phyloP scores from a whole-genome alignment of 1,140 invertebrate species.

The Penaeus indicus region DNA sequence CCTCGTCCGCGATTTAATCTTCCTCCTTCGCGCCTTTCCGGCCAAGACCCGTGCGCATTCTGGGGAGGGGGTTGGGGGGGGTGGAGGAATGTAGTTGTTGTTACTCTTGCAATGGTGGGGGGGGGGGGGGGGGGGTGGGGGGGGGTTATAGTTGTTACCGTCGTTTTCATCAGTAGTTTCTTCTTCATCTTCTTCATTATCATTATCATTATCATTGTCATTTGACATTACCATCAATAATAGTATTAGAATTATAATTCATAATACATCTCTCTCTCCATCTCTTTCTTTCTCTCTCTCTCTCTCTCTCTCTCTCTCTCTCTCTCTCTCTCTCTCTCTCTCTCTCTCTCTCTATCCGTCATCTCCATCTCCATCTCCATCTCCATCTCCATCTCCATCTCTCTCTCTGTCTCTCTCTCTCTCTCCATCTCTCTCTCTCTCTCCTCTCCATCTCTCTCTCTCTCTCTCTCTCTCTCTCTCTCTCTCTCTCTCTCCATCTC shows the following conservation, averaged over 20 bases:
- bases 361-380: not conserved
- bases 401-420: not conserved
- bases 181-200: no score
- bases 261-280: not conserved
- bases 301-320: conserved; percentile 21
- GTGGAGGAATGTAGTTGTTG: no score
- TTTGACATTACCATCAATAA: not conserved
- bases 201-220: no score
- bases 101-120: not conserved
- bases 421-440: not conserved
- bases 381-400: not conserved
- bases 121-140: no score
- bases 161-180: not conserved
- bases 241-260: no score
- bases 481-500: no score
- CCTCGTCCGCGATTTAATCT: no score
- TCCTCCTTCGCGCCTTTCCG: no score
- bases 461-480: not conserved
- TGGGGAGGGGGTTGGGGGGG: no score
- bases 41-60: no score
- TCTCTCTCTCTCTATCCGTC: not conserved
- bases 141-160: no score
- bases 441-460: not conserved
- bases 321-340: not conserved
- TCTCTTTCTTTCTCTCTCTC: conserved; percentile 16